These are phyloP conservation scores for Dromococcyx pavoninus DNA, from an alignment of 2,797 vertebrate species.

Conservation along the genomic window DNA sequence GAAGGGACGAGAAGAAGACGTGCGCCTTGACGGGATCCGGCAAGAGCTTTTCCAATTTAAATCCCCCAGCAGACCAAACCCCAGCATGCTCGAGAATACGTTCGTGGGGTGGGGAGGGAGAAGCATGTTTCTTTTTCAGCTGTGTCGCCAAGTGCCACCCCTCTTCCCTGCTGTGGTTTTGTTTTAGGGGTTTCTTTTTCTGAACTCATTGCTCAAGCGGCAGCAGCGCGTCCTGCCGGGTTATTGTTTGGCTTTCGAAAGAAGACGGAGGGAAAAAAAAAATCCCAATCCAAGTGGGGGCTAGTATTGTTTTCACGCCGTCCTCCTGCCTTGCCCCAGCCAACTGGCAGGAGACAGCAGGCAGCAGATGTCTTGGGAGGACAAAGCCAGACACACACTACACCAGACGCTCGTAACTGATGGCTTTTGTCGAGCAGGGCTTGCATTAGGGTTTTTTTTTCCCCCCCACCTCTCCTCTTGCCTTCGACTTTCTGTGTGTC, in stretches of 20 bases:
- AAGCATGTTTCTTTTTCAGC: conserved; percentile 72
- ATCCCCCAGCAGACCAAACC: conserved; percentile 64
- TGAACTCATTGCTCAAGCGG: conserved; percentile 35
- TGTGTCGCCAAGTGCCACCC: conserved; percentile 37
- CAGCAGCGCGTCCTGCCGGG: conserved; percentile 69
- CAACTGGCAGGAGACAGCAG: conserved; percentile 81
- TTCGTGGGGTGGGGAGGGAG: conserved; percentile 54
- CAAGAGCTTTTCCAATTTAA: conserved; percentile 66
- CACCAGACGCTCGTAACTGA: conserved; percentile 70
- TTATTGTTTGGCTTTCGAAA: conserved; percentile 81
- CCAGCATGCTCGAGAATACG: conserved; percentile 71
- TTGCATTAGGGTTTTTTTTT: neutral
- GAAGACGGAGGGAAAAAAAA: conserved; percentile 34
- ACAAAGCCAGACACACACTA: conserved; percentile 82
- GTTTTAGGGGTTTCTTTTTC: conserved; percentile 49
- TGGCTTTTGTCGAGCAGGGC: conserved; percentile 70
- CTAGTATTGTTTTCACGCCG: conserved; percentile 65
- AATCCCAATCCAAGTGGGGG: conserved; percentile 44
- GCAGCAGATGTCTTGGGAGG: conserved; percentile 88
- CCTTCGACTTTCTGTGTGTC: neutral
- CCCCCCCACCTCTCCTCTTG: neutral
- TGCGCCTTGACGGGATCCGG: neutral
- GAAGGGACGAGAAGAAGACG: conserved; percentile 70
- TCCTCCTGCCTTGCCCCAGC: conserved; percentile 66
- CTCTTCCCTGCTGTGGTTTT: conserved; percentile 35